Evolutionary conservation across 2,797 vertebrate species (phyloP).

Genomic region (Varecia variegata): DNA sequence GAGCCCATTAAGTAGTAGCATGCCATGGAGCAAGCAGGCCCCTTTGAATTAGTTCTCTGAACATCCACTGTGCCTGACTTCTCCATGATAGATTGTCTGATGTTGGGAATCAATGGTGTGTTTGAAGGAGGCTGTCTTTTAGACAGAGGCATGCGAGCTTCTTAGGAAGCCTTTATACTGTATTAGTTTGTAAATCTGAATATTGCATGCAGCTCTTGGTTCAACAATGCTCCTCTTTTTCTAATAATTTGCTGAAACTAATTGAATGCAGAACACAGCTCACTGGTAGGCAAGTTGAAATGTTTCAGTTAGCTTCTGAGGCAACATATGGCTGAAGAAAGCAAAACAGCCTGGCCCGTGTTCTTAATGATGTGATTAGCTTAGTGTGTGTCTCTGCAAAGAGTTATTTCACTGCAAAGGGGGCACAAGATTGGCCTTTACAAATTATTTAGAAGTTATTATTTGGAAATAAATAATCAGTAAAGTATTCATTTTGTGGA

Average conservation of each 20-base stretch:
- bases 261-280: conserved; percentile 53
- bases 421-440: neutral
- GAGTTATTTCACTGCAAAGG: neutral
- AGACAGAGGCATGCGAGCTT: neutral
- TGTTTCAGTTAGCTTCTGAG: conserved; percentile 32
- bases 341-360: neutral
- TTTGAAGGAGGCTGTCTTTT: conserved; percentile 51
- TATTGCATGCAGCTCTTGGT: neutral
- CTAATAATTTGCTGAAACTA: conserved; percentile 68
- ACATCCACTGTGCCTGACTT: neutral
- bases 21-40: neutral
- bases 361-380: neutral
- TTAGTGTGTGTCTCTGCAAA: neutral
- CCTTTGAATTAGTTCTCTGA: conserved; percentile 20
- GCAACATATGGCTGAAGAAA: conserved; percentile 3
- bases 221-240: conserved; percentile 52
- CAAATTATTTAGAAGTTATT: neutral
- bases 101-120: conserved; percentile 60
- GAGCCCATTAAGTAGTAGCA: neutral
- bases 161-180: conserved; percentile 62
- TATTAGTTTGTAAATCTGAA: conserved; percentile 59
- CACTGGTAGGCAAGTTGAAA: conserved; percentile 34
- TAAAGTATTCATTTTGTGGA: neutral
- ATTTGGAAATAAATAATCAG: neutral
- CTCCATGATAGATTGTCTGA: conserved; percentile 35